phyloP scores from a whole-genome alignment of 2,888 invertebrate genomes.

The Eupithecia dodoneata region DNA sequence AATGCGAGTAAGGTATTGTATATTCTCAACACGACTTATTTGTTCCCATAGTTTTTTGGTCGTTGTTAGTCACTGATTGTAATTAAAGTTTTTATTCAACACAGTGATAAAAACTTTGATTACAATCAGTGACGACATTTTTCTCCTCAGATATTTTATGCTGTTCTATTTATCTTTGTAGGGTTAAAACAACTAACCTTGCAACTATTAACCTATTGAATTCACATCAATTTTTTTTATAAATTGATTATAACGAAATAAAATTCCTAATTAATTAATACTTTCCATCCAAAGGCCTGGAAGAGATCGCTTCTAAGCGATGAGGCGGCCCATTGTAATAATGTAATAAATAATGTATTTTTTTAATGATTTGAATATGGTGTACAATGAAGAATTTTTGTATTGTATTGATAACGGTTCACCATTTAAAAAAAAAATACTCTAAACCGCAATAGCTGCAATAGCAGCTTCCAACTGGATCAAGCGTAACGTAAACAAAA shows the following conservation, averaged over 20 bases:
- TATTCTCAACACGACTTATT: background rate
- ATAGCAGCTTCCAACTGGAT: constrained; percentile 16
- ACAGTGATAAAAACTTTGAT: too few relatives aligned
- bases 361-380: too few relatives aligned
- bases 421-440: too few relatives aligned
- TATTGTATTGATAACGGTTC: too few relatives aligned
- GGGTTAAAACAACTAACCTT: background rate
- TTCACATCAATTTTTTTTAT: background rate
- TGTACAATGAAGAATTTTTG: too few relatives aligned
- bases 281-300: too few relatives aligned
- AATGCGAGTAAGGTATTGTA: background rate
- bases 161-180: background rate
- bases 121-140: background rate
- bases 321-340: too few relatives aligned
- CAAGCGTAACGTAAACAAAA: constrained; percentile 29
- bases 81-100: background rate
- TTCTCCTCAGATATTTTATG: background rate
- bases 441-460: constrained; percentile 12
- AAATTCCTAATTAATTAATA: too few relatives aligned
- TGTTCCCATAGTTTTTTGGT: background rate
- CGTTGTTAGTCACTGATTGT: background rate
- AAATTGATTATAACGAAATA: background rate
- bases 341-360: too few relatives aligned
- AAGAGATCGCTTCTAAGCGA: too few relatives aligned
- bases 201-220: background rate